phyloP scores from a whole-genome alignment of 2,113 vertebrate species.

The Syrmaticus mikado region DNA sequence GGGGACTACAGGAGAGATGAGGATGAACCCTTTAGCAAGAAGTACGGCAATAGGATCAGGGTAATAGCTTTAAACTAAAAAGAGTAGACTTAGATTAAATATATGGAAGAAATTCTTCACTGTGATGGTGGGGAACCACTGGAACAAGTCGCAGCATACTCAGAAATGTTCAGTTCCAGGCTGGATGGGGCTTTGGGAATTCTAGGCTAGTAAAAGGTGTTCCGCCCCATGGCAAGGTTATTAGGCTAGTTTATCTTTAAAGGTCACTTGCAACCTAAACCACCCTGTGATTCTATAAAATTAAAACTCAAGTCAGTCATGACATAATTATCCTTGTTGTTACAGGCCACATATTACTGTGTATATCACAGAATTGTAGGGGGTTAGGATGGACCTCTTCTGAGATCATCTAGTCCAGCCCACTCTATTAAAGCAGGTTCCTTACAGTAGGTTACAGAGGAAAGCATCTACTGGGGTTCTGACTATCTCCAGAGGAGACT shows the following conservation, averaged over 20 bases:
- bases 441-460: too few relatives aligned
- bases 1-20: neutral
- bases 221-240: neutral
- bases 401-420: too few relatives aligned
- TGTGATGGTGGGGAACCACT: neutral
- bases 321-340: neutral
- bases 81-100: neutral
- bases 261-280: neutral
- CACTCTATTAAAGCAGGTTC: too few relatives aligned
- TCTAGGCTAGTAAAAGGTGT: neutral
- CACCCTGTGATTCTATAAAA: neutral
- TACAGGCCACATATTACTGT: neutral
- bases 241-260: neutral
- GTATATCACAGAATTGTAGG: too few relatives aligned
- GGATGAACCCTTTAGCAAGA: neutral
- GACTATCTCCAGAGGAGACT: too few relatives aligned
- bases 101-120: neutral
- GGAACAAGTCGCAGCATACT: neutral
- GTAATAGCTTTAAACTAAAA: neutral
- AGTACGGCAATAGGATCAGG: neutral
- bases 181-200: neutral
- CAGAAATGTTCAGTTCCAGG: neutral
- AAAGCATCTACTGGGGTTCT: too few relatives aligned
- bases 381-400: too few relatives aligned
- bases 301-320: neutral